phyloP scores from a whole-genome alignment of 2,113 vertebrate species.

The Sebastes schlegelii region DNA sequence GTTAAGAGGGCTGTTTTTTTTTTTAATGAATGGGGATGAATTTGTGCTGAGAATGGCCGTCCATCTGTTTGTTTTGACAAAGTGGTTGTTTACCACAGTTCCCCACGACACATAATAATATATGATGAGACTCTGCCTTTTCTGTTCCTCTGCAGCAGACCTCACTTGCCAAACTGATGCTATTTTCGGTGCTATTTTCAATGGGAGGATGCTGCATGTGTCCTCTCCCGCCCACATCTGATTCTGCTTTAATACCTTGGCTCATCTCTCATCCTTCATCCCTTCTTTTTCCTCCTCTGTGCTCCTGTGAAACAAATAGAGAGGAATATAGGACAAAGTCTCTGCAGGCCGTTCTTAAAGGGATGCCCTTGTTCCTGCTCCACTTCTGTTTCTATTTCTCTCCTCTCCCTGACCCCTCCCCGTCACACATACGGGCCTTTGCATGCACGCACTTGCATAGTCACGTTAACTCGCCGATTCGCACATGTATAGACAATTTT shows the following conservation, averaged over 20 bases:
- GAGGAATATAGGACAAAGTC: slow-evolving; percentile 81
- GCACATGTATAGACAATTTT: slow-evolving; percentile 17
- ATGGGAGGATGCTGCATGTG: slow-evolving; percentile 56
- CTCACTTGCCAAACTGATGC: slow-evolving; percentile 66
- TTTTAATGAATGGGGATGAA: slow-evolving; percentile 42
- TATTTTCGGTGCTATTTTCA: slow-evolving; percentile 70
- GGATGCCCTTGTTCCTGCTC: slow-evolving; percentile 82
- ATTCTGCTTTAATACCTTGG: slow-evolving; percentile 71
- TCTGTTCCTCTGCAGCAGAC: slow-evolving; percentile 54
- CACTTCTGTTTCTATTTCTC: slow-evolving; percentile 75
- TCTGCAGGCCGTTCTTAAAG: slow-evolving; percentile 76
- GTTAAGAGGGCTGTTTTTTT: not conserved
- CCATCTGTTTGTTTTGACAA: slow-evolving; percentile 53
- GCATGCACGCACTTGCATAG: slow-evolving; percentile 48
- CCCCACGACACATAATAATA: slow-evolving; percentile 22
- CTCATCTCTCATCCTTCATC: slow-evolving; percentile 60
- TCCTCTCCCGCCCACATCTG: slow-evolving; percentile 62
- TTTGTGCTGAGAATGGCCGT: slow-evolving; percentile 34
- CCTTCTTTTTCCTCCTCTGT: slow-evolving; percentile 53
- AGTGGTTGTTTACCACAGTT: slow-evolving; percentile 45
- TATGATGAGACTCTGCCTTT: slow-evolving; percentile 36
- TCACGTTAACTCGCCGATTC: slow-evolving; percentile 49
- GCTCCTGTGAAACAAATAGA: slow-evolving; percentile 67
- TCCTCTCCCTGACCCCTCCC: slow-evolving; percentile 43
- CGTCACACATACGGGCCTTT: slow-evolving; percentile 47